A percentile compares a stretch with the other conserved stretches of the same genome.
phyloP scores from a whole-genome alignment of 2,888 invertebrate species.

The Strigamia crassipes region DNA sequence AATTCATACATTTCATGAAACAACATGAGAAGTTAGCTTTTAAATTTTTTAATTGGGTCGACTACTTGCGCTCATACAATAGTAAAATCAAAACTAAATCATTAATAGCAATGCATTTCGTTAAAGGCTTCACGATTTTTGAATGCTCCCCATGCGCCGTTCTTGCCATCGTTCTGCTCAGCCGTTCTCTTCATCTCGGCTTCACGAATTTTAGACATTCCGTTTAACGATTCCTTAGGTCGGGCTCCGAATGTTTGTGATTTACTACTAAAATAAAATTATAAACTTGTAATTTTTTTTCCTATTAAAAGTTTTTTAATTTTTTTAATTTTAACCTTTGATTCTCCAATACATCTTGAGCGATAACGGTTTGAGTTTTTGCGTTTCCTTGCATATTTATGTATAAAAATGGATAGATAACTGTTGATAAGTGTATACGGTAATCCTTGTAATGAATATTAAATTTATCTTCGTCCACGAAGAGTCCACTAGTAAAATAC shows the following conservation, averaged over 20 bases:
- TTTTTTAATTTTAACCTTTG: background rate
- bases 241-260: background rate
- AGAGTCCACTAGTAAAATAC: background rate
- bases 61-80: too few species aligned
- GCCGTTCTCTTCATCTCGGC: background rate
- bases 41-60: background rate
- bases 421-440: background rate
- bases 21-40: background rate
- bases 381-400: conserved; percentile 30
- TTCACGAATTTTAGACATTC: background rate
- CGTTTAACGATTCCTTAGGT: background rate
- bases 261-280: background rate
- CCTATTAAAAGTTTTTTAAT: background rate
- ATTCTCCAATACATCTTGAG: conserved; percentile 14
- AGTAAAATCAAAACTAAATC: background rate
- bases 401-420: background rate
- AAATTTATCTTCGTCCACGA: background rate
- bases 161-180: background rate
- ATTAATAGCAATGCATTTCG: conserved; percentile 6
- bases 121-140: background rate
- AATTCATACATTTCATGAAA: background rate
- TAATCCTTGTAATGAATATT: conserved; percentile 12
- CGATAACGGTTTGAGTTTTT: conserved; percentile 1
- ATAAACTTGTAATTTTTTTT: background rate
- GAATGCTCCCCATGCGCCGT: background rate